phyloP scores from a whole-genome alignment of 2,113 vertebrate genomes.

The Rafetus swinhoei region DNA sequence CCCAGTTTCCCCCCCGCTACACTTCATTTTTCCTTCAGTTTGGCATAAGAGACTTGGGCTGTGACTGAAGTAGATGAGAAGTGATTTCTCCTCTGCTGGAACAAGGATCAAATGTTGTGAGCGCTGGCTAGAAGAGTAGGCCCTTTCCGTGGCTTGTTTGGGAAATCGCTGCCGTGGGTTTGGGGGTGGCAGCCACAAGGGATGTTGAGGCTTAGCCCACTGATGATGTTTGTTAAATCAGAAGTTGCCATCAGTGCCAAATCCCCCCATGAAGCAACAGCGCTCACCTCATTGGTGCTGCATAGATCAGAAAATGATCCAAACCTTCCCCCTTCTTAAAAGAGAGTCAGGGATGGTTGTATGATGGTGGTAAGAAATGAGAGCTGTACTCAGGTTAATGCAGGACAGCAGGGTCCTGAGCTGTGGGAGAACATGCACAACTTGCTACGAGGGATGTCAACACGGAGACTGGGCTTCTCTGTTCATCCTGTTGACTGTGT shows the following conservation, averaged over 20 bases:
- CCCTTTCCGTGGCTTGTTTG: not conserved
- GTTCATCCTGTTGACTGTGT: too few relatives aligned
- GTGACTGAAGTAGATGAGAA: not conserved
- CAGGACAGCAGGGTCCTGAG: conserved; percentile 23
- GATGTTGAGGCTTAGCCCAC: not conserved
- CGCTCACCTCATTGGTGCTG: conserved; percentile 41
- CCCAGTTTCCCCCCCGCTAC: not conserved
- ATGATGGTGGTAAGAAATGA: not conserved
- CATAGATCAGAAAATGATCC: conserved; percentile 59
- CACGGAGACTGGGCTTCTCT: too few relatives aligned
- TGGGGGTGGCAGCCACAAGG: not conserved
- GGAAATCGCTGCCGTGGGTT: not conserved
- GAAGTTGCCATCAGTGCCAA: conserved; percentile 13
- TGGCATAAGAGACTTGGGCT: not conserved
- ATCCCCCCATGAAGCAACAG: conserved; percentile 51
- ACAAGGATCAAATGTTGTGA: not conserved
- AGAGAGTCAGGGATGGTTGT: not conserved
- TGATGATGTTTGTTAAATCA: conserved; percentile 37
- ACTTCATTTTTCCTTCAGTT: conserved; percentile 1
- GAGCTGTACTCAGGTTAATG: not conserved
- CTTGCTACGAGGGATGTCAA: not conserved
- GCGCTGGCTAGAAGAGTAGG: not conserved
- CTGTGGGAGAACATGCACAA: not conserved
- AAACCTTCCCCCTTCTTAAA: conserved; percentile 49
- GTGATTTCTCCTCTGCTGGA: not conserved